Evolutionary conservation across 2,888 invertebrate genomes (phyloP).

Genomic region (Sepioteuthis lessoniana): DNA sequence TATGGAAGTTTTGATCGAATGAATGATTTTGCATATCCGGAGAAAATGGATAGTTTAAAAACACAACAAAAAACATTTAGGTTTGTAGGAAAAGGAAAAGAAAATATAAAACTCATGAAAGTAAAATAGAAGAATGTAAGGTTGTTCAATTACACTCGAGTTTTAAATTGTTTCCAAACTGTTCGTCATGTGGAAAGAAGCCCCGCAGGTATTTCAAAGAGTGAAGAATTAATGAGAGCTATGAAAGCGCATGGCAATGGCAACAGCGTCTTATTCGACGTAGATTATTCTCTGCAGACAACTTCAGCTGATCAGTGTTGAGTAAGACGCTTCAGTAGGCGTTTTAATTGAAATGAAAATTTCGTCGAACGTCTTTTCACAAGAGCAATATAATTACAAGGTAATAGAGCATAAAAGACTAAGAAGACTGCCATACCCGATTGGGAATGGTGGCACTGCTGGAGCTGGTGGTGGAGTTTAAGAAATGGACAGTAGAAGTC

Average conservation of each 20-base stretch:
- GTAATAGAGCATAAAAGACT: conserved; percentile 18
- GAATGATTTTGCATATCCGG: not conserved
- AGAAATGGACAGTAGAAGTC: not conserved
- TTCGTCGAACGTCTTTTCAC: not conserved
- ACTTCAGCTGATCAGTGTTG: not conserved
- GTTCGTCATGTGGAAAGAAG: not conserved
- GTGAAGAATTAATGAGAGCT: not conserved
- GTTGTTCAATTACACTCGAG: not conserved
- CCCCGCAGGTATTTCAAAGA: conserved; percentile 4
- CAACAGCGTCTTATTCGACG: not conserved
- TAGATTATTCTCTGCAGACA: not conserved
- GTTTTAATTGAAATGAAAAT: conserved; percentile 33
- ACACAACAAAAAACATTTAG: not conserved
- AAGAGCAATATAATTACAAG: not conserved
- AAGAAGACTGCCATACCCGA: not conserved
- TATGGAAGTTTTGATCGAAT: not conserved
- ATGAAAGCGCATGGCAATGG: not conserved
- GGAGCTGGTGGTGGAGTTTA: not conserved
- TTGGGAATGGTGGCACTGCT: not conserved
- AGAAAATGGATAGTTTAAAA: not conserved
- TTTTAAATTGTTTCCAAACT: not conserved
- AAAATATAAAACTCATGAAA: not conserved
- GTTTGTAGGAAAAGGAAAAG: not conserved
- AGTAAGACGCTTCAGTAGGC: not conserved
- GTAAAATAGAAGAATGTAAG: not conserved